These are phyloP conservation scores for Eupithecia vulgata DNA, from an alignment of 2,888 invertebrate species.

Conservation along the genomic window DNA sequence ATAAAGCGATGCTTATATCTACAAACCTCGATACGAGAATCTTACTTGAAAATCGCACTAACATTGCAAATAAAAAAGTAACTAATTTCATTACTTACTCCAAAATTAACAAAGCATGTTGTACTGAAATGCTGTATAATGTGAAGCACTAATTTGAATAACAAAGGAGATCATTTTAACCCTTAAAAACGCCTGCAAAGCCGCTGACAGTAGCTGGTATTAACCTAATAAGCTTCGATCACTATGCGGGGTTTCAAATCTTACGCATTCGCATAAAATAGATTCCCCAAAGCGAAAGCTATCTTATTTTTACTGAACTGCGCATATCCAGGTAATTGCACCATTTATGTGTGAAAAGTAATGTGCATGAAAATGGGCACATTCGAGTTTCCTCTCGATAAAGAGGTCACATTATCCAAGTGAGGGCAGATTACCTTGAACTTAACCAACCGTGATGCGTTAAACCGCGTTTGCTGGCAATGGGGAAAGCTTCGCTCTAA, in stretches of 20 bases:
- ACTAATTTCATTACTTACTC: background rate
- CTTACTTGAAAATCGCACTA: background rate
- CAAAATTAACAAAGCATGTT: background rate
- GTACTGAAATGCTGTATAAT: background rate
- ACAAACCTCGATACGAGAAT: background rate
- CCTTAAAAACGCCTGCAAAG: background rate
- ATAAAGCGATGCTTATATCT: no score
- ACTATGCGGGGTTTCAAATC: background rate
- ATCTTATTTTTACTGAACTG: conserved; percentile 5
- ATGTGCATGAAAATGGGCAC: conserved; percentile 41
- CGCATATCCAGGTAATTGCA: conserved; percentile 35
- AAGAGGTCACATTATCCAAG: conserved; percentile 43
- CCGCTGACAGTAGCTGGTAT: background rate
- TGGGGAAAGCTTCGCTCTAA: conserved; percentile 11
- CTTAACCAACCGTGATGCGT: conserved; percentile 30
- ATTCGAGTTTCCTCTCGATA: conserved; percentile 42
- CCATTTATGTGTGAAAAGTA: conserved; percentile 40
- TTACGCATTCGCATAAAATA: background rate
- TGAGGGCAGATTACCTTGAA: conserved; percentile 40
- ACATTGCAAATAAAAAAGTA: background rate
- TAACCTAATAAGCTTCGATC: background rate
- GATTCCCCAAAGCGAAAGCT: background rate
- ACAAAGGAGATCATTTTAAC: background rate
- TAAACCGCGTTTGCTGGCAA: conserved; percentile 24
- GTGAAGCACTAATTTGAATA: background rate